Evolutionary conservation across 2,888 invertebrate species (phyloP).

Genomic region (Plutella xylostella): DNA sequence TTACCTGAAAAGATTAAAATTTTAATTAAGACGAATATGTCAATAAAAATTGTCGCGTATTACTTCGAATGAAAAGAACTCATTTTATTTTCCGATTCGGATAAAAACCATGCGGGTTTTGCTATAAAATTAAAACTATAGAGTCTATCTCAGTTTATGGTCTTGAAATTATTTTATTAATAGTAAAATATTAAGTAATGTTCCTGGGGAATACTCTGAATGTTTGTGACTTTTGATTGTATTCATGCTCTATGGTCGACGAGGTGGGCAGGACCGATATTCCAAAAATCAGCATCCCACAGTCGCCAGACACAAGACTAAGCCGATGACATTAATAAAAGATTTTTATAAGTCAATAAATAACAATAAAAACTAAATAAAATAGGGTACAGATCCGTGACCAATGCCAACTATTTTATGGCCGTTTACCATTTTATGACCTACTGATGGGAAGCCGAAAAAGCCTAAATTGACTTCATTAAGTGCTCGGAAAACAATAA

Average conservation of each 20-base stretch:
- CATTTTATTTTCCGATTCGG: not conserved
- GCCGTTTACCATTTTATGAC: constrained; percentile 45
- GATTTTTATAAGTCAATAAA: constrained; percentile 60
- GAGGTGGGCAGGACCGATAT: not conserved
- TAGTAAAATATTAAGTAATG: constrained; percentile 1
- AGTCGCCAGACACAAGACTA: constrained; percentile 23
- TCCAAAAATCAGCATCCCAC: constrained; percentile 17
- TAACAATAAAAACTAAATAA: constrained; percentile 65
- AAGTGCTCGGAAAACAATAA: constrained; percentile 54
- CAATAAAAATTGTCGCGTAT: not conserved
- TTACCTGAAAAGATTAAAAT: constrained; percentile 16
- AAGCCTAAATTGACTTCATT: constrained; percentile 62
- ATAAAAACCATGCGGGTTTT: constrained; percentile 46
- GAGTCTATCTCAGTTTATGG: constrained; percentile 42
- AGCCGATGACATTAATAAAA: constrained; percentile 57
- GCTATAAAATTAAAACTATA: constrained; percentile 44
- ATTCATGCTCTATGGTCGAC: not conserved
- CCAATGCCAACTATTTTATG: constrained; percentile 58
- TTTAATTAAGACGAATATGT: not conserved
- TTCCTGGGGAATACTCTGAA: not conserved
- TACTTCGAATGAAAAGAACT: not conserved
- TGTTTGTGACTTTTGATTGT: not conserved
- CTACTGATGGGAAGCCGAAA: constrained; percentile 51
- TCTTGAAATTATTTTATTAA: constrained; percentile 11
- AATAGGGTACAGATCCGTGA: constrained; percentile 58